These are phyloP conservation scores for Colaptes auratus DNA, from an alignment of 2,113 vertebrate genomes.

Conservation along the genomic window DNA sequence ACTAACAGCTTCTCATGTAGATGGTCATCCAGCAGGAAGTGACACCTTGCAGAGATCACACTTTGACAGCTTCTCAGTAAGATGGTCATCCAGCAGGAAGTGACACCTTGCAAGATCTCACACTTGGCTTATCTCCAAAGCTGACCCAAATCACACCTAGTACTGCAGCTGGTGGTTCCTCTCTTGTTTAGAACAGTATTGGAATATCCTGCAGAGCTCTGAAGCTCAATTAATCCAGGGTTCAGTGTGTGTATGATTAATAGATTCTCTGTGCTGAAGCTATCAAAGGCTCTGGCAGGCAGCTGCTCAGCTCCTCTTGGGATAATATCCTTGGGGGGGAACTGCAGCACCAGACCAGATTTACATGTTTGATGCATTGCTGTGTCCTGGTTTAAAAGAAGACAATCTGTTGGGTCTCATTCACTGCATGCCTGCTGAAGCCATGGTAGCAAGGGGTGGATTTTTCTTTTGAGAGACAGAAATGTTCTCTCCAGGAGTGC, in stretches of 20 bases:
- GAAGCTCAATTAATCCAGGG: slow-evolving; percentile 5
- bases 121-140: not conserved
- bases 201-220: not conserved
- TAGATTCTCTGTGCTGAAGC: not conserved
- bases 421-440: not conserved
- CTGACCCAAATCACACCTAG: not conserved
- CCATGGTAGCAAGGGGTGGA: not conserved
- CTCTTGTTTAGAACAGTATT: not conserved
- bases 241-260: slow-evolving; percentile 7
- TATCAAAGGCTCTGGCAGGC: slow-evolving; percentile 28
- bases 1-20: not conserved
- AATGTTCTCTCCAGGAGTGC: not conserved
- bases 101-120: not conserved
- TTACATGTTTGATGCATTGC: slow-evolving; percentile 59
- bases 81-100: rapidly evolving
- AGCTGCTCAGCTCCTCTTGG: slow-evolving; percentile 17
- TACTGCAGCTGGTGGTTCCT: not conserved
- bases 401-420: not conserved
- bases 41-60: too few relatives aligned
- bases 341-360: slow-evolving; percentile 24
- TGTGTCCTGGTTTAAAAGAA: not conserved
- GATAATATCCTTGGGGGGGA: slow-evolving; percentile 14
- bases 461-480: not conserved
- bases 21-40: too few relatives aligned
- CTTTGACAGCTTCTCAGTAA: too few relatives aligned